A percentile compares a stretch with the other conserved stretches of the same genome.
These are phyloP conservation scores for Arenaria interpres DNA, from an alignment of 2,113 vertebrate species.

Conservation along the genomic window DNA sequence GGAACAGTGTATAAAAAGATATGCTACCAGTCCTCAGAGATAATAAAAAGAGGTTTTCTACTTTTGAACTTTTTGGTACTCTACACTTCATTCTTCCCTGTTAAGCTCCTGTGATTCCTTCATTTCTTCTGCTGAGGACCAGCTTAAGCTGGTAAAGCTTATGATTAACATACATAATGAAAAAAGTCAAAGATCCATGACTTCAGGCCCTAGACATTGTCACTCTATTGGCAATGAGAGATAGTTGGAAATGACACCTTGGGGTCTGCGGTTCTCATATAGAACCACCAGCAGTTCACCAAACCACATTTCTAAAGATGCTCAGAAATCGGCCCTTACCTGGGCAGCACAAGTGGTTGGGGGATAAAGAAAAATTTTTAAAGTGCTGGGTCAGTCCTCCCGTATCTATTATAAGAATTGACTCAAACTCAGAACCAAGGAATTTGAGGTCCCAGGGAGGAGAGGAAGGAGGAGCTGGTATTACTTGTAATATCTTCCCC, in stretches of 20 bases:
- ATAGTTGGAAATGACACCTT: neutral
- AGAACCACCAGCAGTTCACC: neutral
- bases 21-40: neutral
- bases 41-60: neutral
- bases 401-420: neutral
- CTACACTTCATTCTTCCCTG: neutral
- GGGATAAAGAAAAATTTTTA: neutral
- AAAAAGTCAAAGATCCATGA: neutral
- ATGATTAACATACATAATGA: neutral
- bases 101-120: neutral
- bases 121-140: neutral
- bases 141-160: neutral
- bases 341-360: fast-evolving
- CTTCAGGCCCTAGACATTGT: neutral
- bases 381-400: neutral
- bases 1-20: neutral
- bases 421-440: neutral
- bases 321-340: neutral
- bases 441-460: neutral
- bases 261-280: neutral
- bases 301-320: neutral
- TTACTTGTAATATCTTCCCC: neutral
- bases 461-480: neutral
- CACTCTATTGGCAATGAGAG: neutral
- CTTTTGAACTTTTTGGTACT: neutral